Percentiles rank a stretch among this genome's conserved stretches.
phyloP scores from a whole-genome alignment of 30 jellyfish, hydroid and myxozoan genomes.

The Catostylus mosaicus region DNA sequence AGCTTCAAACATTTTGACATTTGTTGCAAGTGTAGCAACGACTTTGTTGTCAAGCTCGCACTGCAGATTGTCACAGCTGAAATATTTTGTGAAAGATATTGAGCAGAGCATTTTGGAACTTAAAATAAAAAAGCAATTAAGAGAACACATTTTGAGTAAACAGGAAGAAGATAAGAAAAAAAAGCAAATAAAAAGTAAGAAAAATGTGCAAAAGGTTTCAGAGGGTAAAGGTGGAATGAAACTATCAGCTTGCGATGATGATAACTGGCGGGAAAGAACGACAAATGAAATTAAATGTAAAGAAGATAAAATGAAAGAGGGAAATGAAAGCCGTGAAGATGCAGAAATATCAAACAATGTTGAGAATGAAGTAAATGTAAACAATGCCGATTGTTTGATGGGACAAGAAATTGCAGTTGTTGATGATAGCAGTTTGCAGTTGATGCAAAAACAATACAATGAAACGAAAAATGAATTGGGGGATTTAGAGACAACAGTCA shows the following conservation, averaged over 20 bases:
- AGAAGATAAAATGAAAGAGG: not conserved
- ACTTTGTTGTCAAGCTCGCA: constrained; percentile 14
- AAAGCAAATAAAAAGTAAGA: not conserved
- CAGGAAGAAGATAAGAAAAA: constrained; percentile 7
- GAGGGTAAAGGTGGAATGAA: not conserved
- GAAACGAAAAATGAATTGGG: constrained; percentile 19
- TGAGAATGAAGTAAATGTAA: not conserved
- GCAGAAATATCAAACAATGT: not conserved
- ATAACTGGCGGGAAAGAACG: constrained; percentile 22
- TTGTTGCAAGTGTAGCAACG: constrained; percentile 10
- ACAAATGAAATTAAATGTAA: not conserved
- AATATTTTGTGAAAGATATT: not conserved
- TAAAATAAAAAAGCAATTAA: constrained; percentile 47
- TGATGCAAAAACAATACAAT: constrained; percentile 8
- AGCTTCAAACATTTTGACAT: not conserved
- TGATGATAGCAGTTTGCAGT: constrained; percentile 29
- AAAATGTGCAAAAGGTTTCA: not conserved
- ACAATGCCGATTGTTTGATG: not conserved
- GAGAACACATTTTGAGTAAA: constrained; percentile 39
- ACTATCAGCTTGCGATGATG: not conserved
- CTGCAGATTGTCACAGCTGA: constrained; percentile 29
- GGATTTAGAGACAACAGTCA: not conserved
- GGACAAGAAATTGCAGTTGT: constrained; percentile 30
- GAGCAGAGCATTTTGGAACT: constrained; percentile 41
- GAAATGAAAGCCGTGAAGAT: not conserved